phyloP scores from a whole-genome alignment of 2,797 vertebrate species.

The Amazona ochrocephala region DNA sequence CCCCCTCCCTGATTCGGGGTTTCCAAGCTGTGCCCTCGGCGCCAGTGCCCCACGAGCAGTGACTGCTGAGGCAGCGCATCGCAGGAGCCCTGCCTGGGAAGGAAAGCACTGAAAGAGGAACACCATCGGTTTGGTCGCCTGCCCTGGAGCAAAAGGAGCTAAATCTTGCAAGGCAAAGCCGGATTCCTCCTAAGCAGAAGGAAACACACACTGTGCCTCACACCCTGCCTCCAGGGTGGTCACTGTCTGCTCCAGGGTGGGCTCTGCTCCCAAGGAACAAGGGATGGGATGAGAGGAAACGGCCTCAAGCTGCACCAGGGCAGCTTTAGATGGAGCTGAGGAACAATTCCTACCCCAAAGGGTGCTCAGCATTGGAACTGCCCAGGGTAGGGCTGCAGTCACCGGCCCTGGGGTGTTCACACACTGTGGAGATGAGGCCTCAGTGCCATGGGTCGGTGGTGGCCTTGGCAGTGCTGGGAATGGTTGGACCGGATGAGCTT shows the following conservation, averaged over 20 bases:
- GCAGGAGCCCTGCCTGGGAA: neutral
- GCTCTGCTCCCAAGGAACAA: neutral
- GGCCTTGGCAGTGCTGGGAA: neutral
- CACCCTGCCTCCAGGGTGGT: neutral
- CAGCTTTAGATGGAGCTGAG: neutral
- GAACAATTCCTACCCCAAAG: neutral
- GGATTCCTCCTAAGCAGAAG: neutral
- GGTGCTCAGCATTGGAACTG: neutral
- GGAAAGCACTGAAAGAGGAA: neutral
- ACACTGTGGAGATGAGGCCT: rapidly evolving
- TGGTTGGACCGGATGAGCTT: rapidly evolving
- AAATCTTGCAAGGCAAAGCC: neutral
- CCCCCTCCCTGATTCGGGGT: neutral
- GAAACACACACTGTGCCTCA: rapidly evolving
- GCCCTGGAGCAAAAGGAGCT: neutral
- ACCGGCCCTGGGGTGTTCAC: neutral
- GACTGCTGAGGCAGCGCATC: rapidly evolving
- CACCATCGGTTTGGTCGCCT: rapidly evolving
- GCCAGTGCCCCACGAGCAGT: rapidly evolving
- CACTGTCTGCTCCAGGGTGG: neutral
- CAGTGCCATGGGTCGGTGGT: neutral
- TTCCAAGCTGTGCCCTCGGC: rapidly evolving
- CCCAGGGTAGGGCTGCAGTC: neutral
- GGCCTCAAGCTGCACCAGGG: neutral
- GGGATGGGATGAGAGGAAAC: neutral